Percentiles rank a stretch among this genome's conserved stretches.
Evolutionary conservation across 2,888 invertebrate genomes (phyloP).

Genomic region (Formica aserva): DNA sequence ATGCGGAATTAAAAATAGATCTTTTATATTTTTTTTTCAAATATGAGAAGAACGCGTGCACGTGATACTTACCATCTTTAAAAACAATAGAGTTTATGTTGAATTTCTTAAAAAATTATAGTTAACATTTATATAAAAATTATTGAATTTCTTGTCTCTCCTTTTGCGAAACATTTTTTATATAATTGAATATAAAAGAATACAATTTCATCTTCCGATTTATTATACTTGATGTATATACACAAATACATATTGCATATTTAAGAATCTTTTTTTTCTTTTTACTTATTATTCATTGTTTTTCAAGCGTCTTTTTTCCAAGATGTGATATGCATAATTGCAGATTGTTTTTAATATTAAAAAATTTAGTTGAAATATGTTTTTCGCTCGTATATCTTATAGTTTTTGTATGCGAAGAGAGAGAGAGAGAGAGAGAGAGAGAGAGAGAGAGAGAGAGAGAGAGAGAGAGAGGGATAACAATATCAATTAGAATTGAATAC

Average conservation of each 20-base stretch:
- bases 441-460: not conserved
- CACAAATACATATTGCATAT: not conserved
- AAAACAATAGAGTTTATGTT: not conserved
- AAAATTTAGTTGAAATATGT: not conserved
- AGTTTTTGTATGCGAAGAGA: not conserved
- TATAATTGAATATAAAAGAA: not conserved
- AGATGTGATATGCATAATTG: not conserved
- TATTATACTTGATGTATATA: not conserved
- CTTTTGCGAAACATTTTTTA: not conserved
- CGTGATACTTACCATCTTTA: not conserved
- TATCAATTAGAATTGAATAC: slow-evolving; percentile 15
- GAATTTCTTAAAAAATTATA: not conserved
- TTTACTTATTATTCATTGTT: not conserved
- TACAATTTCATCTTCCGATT: not conserved
- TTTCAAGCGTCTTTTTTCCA: not conserved
- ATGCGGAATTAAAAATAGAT: slow-evolving; percentile 32
- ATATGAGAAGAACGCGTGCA: not conserved
- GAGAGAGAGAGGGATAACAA: not conserved
- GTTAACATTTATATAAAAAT: not conserved
- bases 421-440: no score
- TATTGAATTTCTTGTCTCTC: not conserved
- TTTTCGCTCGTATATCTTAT: not conserved
- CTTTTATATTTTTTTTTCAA: not conserved
- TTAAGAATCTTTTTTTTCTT: not conserved
- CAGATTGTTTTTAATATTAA: not conserved